Conservation (phyloP, 2,113 vertebrate species). For the Sturnus vulgaris region DNA sequence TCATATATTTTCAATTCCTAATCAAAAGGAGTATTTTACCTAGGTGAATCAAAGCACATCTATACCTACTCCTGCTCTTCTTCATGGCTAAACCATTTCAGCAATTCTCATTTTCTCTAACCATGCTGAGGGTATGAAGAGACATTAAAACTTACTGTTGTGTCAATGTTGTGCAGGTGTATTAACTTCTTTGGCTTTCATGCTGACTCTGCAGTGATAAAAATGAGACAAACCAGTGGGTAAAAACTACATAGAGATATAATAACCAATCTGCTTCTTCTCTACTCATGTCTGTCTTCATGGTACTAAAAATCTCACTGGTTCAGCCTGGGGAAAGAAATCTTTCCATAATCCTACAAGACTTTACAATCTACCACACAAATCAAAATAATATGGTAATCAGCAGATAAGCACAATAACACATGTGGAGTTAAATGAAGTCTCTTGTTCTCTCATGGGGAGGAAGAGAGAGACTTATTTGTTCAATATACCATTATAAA, state of each 20-base stretch:
- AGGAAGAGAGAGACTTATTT: slow-evolving; percentile 57
- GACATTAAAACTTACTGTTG: slow-evolving; percentile 31
- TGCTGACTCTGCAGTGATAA: slow-evolving; percentile 53
- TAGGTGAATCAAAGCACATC: not conserved
- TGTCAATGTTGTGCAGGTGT: not conserved
- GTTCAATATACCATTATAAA: slow-evolving; percentile 67
- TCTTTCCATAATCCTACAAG: slow-evolving; percentile 61
- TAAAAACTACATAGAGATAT: slow-evolving; percentile 46
- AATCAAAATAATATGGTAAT: slow-evolving; percentile 73
- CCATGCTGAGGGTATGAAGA: not conserved
- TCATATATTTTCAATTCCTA: not conserved
- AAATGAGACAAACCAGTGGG: slow-evolving; percentile 57
- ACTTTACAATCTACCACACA: slow-evolving; percentile 67
- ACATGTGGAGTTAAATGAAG: slow-evolving; percentile 66
- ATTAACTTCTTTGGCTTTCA: slow-evolving; percentile 36
- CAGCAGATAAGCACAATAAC: slow-evolving; percentile 64
- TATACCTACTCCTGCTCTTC: not conserved
- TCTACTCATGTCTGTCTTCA: slow-evolving; percentile 44
- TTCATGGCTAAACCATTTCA: not conserved
- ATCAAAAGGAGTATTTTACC: not conserved
- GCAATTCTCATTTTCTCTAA: slow-evolving; percentile 21
- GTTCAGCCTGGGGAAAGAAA: slow-evolving; percentile 58
- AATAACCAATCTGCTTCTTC: slow-evolving; percentile 55
- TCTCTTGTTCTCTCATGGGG: slow-evolving; percentile 66
- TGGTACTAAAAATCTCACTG: slow-evolving; percentile 61